Conservation (phyloP, 2,797 vertebrate genomes). For the Ciconia nigra region DNA sequence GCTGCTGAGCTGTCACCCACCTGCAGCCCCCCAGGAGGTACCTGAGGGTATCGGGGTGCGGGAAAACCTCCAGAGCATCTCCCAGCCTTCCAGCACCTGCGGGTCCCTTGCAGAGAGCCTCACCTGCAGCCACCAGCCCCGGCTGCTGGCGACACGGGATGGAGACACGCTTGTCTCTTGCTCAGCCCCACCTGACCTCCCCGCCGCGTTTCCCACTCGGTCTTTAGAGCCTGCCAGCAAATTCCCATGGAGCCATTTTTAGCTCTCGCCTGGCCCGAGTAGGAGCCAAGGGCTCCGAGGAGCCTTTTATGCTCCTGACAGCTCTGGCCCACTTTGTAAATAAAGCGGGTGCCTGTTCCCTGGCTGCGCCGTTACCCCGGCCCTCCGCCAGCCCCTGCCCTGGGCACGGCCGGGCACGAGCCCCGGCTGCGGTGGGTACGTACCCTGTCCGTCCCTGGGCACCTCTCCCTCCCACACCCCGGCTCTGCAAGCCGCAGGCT, state of each 20-base stretch:
- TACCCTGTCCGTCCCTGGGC: not conserved
- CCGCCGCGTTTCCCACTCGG: not conserved
- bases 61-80: not conserved
- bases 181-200: not conserved
- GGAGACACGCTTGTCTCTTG: not conserved
- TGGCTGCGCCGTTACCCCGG: not conserved
- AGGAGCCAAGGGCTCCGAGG: not conserved
- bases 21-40: not conserved
- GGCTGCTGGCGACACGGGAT: accelerated
- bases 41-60: accelerated
- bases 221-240: not conserved
- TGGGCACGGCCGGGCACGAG: not conserved
- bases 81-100: not conserved
- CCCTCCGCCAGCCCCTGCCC: not conserved
- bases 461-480: not conserved
- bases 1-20: not conserved
- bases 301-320: constrained; percentile 22
- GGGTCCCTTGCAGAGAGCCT: not conserved
- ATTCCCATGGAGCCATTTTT: constrained; percentile 69
- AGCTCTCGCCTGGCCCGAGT: constrained; percentile 32
- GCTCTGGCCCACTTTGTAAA: constrained; percentile 34
- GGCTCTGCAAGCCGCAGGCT: not conserved
- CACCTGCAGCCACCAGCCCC: not conserved
- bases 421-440: accelerated
- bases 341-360: not conserved